Base-by-base conservation (phyloP, 2,888 invertebrate species). In the Oligia latruncula region DNA sequence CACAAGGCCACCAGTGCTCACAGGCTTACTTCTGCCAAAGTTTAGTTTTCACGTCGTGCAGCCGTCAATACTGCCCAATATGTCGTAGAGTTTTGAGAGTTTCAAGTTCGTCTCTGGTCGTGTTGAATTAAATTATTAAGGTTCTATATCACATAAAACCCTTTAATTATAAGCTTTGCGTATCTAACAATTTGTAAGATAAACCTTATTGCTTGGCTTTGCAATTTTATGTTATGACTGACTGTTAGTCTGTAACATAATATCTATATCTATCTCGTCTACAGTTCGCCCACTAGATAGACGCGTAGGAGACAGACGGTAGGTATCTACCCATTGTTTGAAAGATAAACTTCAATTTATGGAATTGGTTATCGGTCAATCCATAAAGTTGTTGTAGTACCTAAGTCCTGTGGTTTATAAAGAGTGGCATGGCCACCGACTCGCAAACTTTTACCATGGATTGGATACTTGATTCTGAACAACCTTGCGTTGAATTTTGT, bases 91-190 rank as follows among this genome's bases (percentile, higher is more conserved):
- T 62, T 23, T 46, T 1, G 13, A 8, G 8, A 65, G 52, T 65
- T n/a, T 35, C 13, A 62, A 20, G 5, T 43, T 5, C 20, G 58
- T 58, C 40, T 75, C 68, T 81, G 64, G 70, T 58, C 23, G 75
- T 49, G 66, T 75, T 80, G 68, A 77, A 81, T 90, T 86, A 89
- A 89, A 5, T 71, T 17, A n/a, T 23, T 77, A 78, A 77, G 81
- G 74, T 73, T 81, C 83, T 87, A 84, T 86, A 88, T 86, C 79
- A 86, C 76, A 71, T 65, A 81, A 85, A 77, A 86, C 85, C 75
- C 79, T 87, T 82, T 71, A 80, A 87, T 83, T 84, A 78, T 81
- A 87, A 87, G 86, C 79, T 76, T 75, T 84, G 65, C 52, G 77
- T 82, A 74, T 82, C 75, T 60, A 84, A 73, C 75, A 84, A 84